phyloP scores from a whole-genome alignment of 1,140 invertebrate species.

The Atopsyche davidsoni region DNA sequence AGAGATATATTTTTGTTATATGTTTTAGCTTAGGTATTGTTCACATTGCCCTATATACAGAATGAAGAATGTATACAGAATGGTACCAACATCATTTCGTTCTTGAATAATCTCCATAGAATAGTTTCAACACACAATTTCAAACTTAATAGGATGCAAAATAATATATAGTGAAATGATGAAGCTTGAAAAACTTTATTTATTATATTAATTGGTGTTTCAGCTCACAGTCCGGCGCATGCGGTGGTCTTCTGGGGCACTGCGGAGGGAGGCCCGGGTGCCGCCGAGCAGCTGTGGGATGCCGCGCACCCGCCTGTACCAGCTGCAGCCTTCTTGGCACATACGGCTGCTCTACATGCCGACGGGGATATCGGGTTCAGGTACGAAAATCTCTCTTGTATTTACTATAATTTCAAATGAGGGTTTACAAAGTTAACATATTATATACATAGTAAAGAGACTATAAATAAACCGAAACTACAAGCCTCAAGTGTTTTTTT shows the following conservation, averaged over 20 bases:
- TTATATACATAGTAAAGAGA: not conserved
- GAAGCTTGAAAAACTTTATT: too few relatives aligned
- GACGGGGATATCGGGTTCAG: conserved; percentile 82
- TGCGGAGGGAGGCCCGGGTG: conserved; percentile 33
- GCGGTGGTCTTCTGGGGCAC: conserved; percentile 27
- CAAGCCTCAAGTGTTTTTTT: not conserved
- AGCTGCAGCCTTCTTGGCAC: conserved; percentile 68
- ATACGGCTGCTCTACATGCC: conserved; percentile 77
- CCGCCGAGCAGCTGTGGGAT: conserved; percentile 48
- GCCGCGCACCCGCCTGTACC: conserved; percentile 59
- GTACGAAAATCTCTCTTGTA: conserved; percentile 10
- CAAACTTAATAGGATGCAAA: too few relatives aligned
- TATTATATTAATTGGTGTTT: too few relatives aligned
- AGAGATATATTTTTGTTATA: too few relatives aligned
- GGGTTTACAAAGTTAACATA: too few relatives aligned
- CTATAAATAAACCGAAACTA: not conserved
- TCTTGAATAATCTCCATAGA: too few relatives aligned
- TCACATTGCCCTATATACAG: too few relatives aligned
- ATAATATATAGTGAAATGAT: too few relatives aligned
- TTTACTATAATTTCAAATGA: not conserved
- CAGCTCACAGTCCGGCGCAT: conserved; percentile 29
- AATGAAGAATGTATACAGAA: too few relatives aligned
- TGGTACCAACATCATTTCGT: too few relatives aligned
- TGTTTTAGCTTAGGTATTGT: too few relatives aligned
- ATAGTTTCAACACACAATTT: too few relatives aligned